Percentiles rank a stretch among this genome's conserved stretches.
phyloP scores from a whole-genome alignment of 2,888 invertebrate species.

The Polymixis flavicincta region DNA sequence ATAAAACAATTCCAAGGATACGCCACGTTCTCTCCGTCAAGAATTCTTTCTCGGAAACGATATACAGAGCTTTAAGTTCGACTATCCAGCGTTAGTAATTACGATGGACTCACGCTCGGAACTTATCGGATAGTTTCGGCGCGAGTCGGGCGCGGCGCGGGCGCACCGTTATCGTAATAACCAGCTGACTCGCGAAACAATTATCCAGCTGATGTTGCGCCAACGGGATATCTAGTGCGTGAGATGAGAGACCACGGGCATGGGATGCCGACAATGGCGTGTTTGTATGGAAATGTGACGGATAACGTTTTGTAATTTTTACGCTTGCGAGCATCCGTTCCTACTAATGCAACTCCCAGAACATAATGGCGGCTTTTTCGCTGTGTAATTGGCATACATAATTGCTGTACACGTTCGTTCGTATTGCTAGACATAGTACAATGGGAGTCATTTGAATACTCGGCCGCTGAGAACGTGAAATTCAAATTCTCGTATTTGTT shows the following conservation, averaged over 20 bases:
- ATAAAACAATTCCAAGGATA: slow-evolving; percentile 53
- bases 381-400: slow-evolving; percentile 58
- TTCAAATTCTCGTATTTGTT: slow-evolving; percentile 22
- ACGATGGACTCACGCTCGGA: slow-evolving; percentile 58
- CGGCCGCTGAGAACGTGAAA: slow-evolving; percentile 30
- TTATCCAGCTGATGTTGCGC: slow-evolving; percentile 75
- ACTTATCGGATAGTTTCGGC: slow-evolving; percentile 66
- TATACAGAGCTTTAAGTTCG: slow-evolving; percentile 47
- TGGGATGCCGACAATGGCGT: slow-evolving; percentile 35
- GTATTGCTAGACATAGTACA: slow-evolving; percentile 52
- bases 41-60: slow-evolving; percentile 53
- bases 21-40: slow-evolving; percentile 11
- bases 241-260: slow-evolving; percentile 57
- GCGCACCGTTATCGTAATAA: slow-evolving; percentile 78
- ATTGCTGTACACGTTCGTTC: slow-evolving; percentile 53
- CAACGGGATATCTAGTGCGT: slow-evolving; percentile 69
- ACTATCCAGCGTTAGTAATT: slow-evolving; percentile 49
- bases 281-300: slow-evolving; percentile 65
- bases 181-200: slow-evolving; percentile 80
- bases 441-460: slow-evolving; percentile 56
- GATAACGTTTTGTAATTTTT: slow-evolving; percentile 62
- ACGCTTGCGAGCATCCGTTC: slow-evolving; percentile 59
- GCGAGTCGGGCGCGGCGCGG: slow-evolving; percentile 58
- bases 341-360: slow-evolving; percentile 55
- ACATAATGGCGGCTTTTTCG: slow-evolving; percentile 49